Percentiles rank a stretch among this genome's conserved stretches.
These are phyloP conservation scores for Rhagologus leucostigma DNA, from an alignment of 2,113 vertebrate genomes.

Conservation along the genomic window DNA sequence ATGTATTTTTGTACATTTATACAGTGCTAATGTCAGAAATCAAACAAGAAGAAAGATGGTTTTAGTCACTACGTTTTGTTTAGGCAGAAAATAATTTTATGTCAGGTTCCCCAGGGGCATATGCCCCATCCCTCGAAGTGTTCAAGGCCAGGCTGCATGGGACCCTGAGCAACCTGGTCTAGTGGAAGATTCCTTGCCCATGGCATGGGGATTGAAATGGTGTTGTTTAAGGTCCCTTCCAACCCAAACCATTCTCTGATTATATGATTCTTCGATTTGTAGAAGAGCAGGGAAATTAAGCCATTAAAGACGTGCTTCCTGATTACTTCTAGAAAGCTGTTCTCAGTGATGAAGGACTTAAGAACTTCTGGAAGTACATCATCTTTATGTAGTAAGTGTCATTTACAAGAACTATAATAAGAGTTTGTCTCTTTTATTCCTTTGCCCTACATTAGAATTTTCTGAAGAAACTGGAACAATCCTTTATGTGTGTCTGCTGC, in stretches of 20 bases:
- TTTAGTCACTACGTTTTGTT: neutral
- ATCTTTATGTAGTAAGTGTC: neutral
- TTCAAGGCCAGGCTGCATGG: too few species aligned
- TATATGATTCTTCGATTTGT: neutral
- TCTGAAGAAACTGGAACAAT: constrained; percentile 93
- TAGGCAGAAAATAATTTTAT: neutral
- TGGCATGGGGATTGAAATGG: neutral
- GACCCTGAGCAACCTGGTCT: neutral
- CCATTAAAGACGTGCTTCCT: neutral
- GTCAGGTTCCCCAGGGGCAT: neutral
- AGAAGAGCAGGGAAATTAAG: neutral
- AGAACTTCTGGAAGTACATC: neutral
- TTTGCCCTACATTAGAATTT: constrained; percentile 82
- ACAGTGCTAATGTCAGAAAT: neutral
- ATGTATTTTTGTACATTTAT: neutral
- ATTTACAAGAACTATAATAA: neutral
- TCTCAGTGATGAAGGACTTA: neutral
- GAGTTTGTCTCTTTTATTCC: neutral
- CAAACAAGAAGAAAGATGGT: neutral
- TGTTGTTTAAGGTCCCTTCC: neutral
- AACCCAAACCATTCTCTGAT: neutral
- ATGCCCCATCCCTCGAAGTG: too few species aligned
- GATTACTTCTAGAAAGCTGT: neutral
- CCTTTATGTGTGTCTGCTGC: constrained; percentile 99
- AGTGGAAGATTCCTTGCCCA: neutral